Base-by-base conservation (phyloP, 2,797 vertebrate species). In the Sebastes nivosus region DNA sequence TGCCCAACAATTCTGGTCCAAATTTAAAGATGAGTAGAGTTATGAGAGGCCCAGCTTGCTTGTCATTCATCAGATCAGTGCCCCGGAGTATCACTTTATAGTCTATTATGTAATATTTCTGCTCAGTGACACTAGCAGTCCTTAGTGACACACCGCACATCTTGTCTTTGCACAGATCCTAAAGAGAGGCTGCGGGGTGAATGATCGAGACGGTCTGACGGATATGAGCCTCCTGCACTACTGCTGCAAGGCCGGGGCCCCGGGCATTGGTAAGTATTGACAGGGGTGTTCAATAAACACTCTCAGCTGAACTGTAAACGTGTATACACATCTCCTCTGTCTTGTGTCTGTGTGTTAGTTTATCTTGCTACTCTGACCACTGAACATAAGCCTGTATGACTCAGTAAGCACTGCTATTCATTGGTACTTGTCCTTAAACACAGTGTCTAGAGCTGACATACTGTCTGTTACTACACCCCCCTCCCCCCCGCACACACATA, bases 221-320 rank as follows among this genome's bases (percentile, higher is more conserved):
- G 99, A 99, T 72, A 99, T 99, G 99, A 99, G 97, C 65, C 97
- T 99, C 14, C 87, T 99, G 67, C 99, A 99, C 92, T 99, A 99
- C 89, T 95, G 95, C 87, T 96, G 96, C 85, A 99, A 99, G 88
- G 99, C 99, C 7, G 99, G 99, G 9, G 98, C 98, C 25, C 98
- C 97, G 5, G 99, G 98, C 83, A 98, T 99, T 5, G 99, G 98
- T 99, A 79, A 95, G 98, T 94, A 78, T 64, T 46, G 27, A 69
- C 80, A 52, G 6, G 11, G 20, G 2, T 72, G 58, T 65, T 64
- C 18, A 59, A 55, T 60, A 34, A 57, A 69, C 25, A 22, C n/a
- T 25, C 55, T 78, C 58, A 52, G 29, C 67, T 67, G 22, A n/a
- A 55, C 32, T 54, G 3, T 65, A 57, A 69, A 84, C 65, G 11